Percentiles rank a stretch among this genome's conserved stretches.
Evolutionary conservation across 2,888 invertebrate genomes (phyloP).

Genomic region (Oxytorus armatus): DNA sequence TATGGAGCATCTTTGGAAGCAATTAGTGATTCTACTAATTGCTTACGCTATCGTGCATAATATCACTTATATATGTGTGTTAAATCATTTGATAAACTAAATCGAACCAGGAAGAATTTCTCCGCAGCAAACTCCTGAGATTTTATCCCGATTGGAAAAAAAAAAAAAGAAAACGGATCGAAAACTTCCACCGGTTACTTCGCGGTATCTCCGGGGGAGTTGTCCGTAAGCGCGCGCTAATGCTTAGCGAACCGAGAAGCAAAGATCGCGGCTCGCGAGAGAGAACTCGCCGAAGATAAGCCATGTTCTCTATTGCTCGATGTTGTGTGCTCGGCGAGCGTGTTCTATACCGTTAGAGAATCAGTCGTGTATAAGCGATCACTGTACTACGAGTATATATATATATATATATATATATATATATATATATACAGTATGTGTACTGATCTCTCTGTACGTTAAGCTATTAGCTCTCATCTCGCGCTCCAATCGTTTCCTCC

Average conservation of each 20-base stretch:
- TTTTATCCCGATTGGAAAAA: slow-evolving; percentile 36
- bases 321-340: slow-evolving; percentile 46
- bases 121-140: slow-evolving; percentile 36
- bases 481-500: slow-evolving; percentile 51
- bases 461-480: slow-evolving; percentile 62
- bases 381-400: slow-evolving; percentile 14
- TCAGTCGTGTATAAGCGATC: slow-evolving; percentile 55
- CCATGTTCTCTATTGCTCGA: slow-evolving; percentile 53
- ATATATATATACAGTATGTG: too few relatives aligned
- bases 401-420: too few relatives aligned
- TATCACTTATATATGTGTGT: slow-evolving; percentile 14
- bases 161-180: slow-evolving; percentile 25
- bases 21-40: slow-evolving; percentile 40
- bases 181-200: slow-evolving; percentile 36
- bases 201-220: slow-evolving; percentile 31
- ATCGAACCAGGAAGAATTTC: slow-evolving; percentile 59
- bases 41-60: slow-evolving; percentile 25
- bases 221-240: slow-evolving; percentile 44
- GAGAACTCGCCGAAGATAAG: slow-evolving; percentile 54
- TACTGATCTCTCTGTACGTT: slow-evolving; percentile 38
- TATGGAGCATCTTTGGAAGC: neutral
- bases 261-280: slow-evolving; percentile 40
- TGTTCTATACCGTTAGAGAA: slow-evolving; percentile 59
- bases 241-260: slow-evolving; percentile 57
- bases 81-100: slow-evolving; percentile 1